Evolutionary conservation across 2,888 invertebrate species (phyloP).

Genomic region (Tryphoninae sp.): DNA sequence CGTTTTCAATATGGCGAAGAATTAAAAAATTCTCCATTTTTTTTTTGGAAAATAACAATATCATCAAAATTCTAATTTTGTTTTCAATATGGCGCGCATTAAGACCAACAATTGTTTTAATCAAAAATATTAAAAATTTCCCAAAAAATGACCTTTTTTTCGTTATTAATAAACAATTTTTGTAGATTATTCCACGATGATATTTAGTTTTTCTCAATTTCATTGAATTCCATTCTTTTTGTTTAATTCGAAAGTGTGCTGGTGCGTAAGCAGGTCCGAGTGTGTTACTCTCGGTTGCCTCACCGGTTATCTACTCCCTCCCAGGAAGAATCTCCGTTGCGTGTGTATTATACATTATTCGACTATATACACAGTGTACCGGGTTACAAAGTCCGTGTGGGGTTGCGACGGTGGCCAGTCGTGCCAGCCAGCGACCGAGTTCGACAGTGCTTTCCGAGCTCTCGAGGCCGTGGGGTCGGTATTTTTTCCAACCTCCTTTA

Average conservation of each 20-base stretch:
- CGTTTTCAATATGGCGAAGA: too few species aligned
- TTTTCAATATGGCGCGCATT: too few species aligned
- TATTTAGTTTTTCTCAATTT: background rate
- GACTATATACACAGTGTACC: conserved; percentile 51
- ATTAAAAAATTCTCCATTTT: too few species aligned
- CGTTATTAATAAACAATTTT: conserved; percentile 6
- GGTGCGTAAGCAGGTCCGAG: conserved; percentile 40
- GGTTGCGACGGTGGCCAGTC: conserved; percentile 70
- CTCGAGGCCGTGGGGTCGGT: conserved; percentile 76
- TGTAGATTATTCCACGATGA: background rate
- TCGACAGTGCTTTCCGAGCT: conserved; percentile 77
- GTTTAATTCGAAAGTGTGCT: background rate
- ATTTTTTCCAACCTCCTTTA: conserved; percentile 68
- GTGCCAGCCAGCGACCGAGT: conserved; percentile 70
- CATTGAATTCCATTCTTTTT: background rate
- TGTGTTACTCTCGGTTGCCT: conserved; percentile 40
- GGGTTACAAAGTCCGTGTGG: conserved; percentile 60
- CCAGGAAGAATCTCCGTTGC: conserved; percentile 25
- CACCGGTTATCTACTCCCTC: conserved; percentile 52
- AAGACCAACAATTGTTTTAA: too few species aligned
- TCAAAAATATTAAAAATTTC: too few species aligned
- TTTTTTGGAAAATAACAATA: too few species aligned
- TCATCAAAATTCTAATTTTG: too few species aligned
- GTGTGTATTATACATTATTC: conserved; percentile 6
- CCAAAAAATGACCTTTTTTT: background rate